Conservation (phyloP, 1,140 invertebrate genomes). For the Lithobius niger region DNA sequence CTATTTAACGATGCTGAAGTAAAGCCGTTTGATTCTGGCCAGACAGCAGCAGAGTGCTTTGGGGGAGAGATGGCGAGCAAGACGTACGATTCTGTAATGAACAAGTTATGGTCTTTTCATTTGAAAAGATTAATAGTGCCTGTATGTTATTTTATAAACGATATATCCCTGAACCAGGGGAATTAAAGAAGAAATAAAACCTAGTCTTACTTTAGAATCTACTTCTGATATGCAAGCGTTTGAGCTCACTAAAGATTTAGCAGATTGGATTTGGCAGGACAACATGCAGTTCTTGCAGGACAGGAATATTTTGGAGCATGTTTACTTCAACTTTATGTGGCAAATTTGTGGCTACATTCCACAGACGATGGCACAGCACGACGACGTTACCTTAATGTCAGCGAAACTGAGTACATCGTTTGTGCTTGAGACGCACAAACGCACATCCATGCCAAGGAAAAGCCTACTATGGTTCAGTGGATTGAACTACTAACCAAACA, state of each 20-base stretch:
- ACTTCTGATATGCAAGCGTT: conserved; percentile 23
- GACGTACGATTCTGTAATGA: conserved; percentile 87
- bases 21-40: conserved; percentile 84
- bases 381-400: conserved; percentile 67
- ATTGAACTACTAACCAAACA: conserved; percentile 88
- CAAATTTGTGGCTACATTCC: conserved; percentile 88
- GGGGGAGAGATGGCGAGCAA: conserved; percentile 97
- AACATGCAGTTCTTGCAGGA: conserved; percentile 89
- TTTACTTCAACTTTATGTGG: conserved; percentile 92
- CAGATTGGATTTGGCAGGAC: conserved; percentile 89
- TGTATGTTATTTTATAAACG: conserved; percentile 95
- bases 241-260: conserved; percentile 59
- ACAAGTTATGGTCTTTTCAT: conserved; percentile 93
- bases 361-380: conserved; percentile 56
- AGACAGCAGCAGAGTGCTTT: conserved; percentile 88
- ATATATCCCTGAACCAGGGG: conserved; percentile 30
- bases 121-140: conserved; percentile 93
- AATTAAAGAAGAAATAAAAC: conserved; percentile 15
- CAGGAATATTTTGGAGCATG: conserved; percentile 90
- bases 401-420: conserved; percentile 83
- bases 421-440: conserved; percentile 64
- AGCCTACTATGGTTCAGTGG: conserved; percentile 94
- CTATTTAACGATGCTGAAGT: conserved; percentile 94
- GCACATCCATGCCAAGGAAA: conserved; percentile 92
- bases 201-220: conserved; percentile 40